Evolutionary conservation across 1,140 invertebrate species (phyloP).

Genomic region (Brachionus rotundiformis): DNA sequence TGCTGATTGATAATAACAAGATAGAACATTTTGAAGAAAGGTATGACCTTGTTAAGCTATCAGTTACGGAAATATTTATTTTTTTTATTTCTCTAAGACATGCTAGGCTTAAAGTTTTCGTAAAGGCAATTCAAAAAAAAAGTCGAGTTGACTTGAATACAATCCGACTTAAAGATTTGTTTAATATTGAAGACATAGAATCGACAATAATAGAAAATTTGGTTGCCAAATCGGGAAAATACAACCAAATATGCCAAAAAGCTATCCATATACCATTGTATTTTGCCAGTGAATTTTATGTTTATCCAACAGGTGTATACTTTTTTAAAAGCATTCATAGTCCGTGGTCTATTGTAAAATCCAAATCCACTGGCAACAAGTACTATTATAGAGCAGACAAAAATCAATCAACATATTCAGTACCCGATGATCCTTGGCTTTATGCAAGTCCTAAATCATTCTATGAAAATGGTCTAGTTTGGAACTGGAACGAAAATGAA

Average conservation of each 20-base stretch:
- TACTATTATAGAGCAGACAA: conserved; percentile 28
- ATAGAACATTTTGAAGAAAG: conserved; percentile 2
- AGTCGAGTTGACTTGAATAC: conserved; percentile 14
- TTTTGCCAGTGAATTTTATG: conserved; percentile 37
- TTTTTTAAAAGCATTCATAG: conserved; percentile 28
- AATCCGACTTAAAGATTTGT: conserved; percentile 30
- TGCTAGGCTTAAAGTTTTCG: conserved; percentile 9
- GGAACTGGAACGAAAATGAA: conserved; percentile 41
- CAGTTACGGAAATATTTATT: background rate
- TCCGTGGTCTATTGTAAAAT: conserved; percentile 44
- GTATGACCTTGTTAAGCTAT: too few species aligned
- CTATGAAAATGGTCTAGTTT: conserved; percentile 40
- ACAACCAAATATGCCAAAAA: background rate
- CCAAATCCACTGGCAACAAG: conserved; percentile 24
- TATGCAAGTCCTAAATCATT: conserved; percentile 33
- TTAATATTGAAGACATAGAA: conserved; percentile 32
- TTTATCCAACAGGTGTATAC: conserved; percentile 37
- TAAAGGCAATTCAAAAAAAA: conserved; percentile 39
- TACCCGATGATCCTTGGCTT: conserved; percentile 35
- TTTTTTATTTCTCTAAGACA: background rate
- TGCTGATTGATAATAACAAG: background rate
- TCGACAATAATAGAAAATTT: conserved; percentile 16
- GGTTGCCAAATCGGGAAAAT: background rate
- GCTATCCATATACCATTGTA: conserved; percentile 15
- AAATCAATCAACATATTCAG: background rate